These are phyloP conservation scores for Xenopus borealis DNA, from an alignment of 2,113 vertebrate genomes.

Conservation along the genomic window DNA sequence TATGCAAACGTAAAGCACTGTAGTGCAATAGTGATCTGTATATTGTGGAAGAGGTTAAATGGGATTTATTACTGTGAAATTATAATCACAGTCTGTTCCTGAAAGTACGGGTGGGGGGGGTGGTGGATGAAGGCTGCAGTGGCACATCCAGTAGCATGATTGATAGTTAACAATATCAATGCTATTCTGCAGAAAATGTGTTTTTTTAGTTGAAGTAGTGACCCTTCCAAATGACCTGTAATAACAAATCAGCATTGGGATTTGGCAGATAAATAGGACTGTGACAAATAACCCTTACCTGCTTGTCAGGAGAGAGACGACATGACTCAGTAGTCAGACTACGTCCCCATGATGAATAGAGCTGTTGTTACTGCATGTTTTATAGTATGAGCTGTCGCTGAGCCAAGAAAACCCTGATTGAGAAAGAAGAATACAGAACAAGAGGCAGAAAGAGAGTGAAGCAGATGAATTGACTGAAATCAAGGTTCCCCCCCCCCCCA, in stretches of 20 bases:
- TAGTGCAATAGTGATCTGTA: not conserved
- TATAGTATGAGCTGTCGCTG: constrained; percentile 28
- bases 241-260: constrained; percentile 40
- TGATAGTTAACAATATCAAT: constrained; percentile 41
- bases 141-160: constrained; percentile 17
- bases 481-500: too few relatives aligned
- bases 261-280: constrained; percentile 45
- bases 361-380: constrained; percentile 27
- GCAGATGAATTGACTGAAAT: not conserved
- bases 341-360: constrained; percentile 31
- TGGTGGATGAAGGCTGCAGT: not conserved
- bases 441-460: not conserved
- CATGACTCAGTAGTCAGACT: constrained; percentile 33
- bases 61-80: not conserved
- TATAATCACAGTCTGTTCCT: not conserved
- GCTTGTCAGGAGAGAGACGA: constrained; percentile 32
- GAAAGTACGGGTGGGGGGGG: not conserved
- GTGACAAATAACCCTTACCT: constrained; percentile 40
- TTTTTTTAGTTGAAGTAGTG: constrained; percentile 36
- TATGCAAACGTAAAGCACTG: too few relatives aligned
- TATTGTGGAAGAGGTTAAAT: not conserved
- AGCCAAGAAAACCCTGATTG: constrained; percentile 2
- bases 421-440: constrained; percentile 16
- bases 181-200: constrained; percentile 43
- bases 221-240: constrained; percentile 42